Evolutionary conservation across 2,797 vertebrate genomes (phyloP), one percentile per base, ranked within the genome.

Genomic region (Craterocephalus amniculus): DNA sequence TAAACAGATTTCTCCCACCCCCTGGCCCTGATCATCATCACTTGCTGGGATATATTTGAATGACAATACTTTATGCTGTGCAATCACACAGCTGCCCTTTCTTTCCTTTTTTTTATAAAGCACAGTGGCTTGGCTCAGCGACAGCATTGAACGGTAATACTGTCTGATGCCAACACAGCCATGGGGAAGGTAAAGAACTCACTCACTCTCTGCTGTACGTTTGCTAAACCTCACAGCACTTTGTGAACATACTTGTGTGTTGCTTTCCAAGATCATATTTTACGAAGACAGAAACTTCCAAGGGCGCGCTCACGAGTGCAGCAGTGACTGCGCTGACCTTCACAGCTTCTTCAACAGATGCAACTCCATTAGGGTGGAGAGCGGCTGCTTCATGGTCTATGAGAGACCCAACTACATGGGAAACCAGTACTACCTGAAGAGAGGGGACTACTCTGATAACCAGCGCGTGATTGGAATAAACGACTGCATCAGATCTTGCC

Each of bases 261-360:
- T 94, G 67, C 92, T 93, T 26, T 10, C 3, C 2, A 48, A 93
- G 93, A 93, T 95, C 34, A 92, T 83, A 79, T 95, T 94, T 76
- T 95, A 92, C 58, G 93, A 94, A 94, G 93, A 95, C 67, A 93
- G 74, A 58, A 88, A 91, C 86, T 95, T 95, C 83, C 88, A 91
- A 91, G 91, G 93, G 51, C 90, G 89, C 63, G 89, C 78, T 64
- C 93, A 92, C 62, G 93, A 94, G 70, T 87, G 80, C 78, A 92
- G 49, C 51, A 76, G 80, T 1, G 93, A 95, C 70, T 87, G 86
- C 43, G 38, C 89, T 35, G 93, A 95, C 34, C 55, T 94, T 71
- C 43, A 74, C 60, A 78, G 88, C 56, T 87, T 89, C 70, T 83
- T 94, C 81, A 94, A 67, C 83, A 63, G 58, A 77, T 94, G 93